phyloP scores from a whole-genome alignment of 2,797 vertebrate species.

The Eleutherodactylus coqui region DNA sequence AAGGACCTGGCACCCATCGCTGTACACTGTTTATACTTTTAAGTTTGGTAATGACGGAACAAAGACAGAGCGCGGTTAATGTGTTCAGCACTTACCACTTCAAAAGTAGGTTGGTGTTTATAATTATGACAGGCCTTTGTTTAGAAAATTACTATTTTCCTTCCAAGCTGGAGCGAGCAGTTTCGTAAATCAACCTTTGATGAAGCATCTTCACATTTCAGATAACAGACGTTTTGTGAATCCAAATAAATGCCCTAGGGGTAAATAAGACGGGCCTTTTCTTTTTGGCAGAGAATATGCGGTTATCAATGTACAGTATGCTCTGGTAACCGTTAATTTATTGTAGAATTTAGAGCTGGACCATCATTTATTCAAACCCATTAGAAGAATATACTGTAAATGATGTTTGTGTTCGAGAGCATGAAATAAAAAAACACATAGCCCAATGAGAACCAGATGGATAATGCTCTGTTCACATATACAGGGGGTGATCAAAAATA shows the following conservation, averaged over 20 bases:
- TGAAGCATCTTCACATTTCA: background rate
- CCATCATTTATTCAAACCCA: no score
- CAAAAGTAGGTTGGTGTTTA: conserved; percentile 68
- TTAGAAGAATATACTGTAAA: no score
- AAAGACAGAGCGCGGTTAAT: conserved; percentile 71
- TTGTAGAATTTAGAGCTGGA: background rate
- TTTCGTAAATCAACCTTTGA: conserved; percentile 55
- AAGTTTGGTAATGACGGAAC: conserved; percentile 71
- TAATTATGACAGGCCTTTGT: conserved; percentile 63
- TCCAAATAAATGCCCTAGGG: conserved; percentile 9
- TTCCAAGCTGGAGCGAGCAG: conserved; percentile 12
- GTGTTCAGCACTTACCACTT: conserved; percentile 72
- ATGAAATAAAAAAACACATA: no score
- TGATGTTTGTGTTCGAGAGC: no score
- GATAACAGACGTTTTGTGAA: background rate
- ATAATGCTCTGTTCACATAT: no score
- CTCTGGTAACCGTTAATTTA: background rate
- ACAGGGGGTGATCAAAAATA: no score
- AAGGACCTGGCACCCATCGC: conserved; percentile 73
- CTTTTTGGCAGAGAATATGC: background rate
- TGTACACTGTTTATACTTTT: conserved; percentile 70
- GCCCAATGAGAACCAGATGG: no score
- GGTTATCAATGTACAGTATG: background rate
- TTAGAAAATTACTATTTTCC: conserved; percentile 57
- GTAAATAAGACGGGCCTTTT: background rate